A percentile compares a stretch with the other conserved stretches of the same genome.
Conservation (phyloP, 2,888 invertebrate genomes). For the Rhagophthalmus giganteus region DNA sequence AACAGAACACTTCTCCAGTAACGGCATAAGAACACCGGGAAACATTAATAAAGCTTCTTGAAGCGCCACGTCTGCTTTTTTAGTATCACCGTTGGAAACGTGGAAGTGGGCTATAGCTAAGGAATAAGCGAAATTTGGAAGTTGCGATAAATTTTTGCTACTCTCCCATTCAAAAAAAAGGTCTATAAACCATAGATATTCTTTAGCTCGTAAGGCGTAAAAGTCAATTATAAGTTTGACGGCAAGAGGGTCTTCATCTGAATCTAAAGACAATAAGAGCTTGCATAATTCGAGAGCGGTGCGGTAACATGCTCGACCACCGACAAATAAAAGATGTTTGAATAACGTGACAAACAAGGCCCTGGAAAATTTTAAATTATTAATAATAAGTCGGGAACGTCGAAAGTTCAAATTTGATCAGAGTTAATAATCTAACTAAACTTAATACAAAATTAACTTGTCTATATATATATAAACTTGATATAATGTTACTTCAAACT, state of each 20-base stretch:
- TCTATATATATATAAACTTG: too few species aligned
- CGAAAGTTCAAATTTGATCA: too few species aligned
- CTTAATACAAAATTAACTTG: too few species aligned
- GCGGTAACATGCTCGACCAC: conserved; percentile 78
- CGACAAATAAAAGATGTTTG: conserved; percentile 77
- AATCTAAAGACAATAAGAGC: conserved; percentile 75
- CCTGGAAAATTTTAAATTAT: conserved; percentile 57
- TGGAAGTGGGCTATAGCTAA: conserved; percentile 74
- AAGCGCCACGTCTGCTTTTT: conserved; percentile 64
- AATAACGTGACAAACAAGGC: conserved; percentile 79
- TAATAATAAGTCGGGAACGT: too few species aligned
- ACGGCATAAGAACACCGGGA: conserved; percentile 71
- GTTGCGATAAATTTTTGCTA: conserved; percentile 70
- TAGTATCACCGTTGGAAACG: conserved; percentile 55
- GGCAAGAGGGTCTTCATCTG: conserved; percentile 76
- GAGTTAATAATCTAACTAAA: too few species aligned
- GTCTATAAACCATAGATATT: conserved; percentile 69
- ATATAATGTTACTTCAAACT: too few species aligned
- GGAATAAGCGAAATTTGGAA: conserved; percentile 88
- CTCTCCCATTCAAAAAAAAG: conserved; percentile 61
- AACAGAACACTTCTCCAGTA: conserved; percentile 77
- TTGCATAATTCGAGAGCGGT: conserved; percentile 89
- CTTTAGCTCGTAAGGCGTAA: conserved; percentile 75
- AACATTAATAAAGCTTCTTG: conserved; percentile 81
- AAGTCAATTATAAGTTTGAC: conserved; percentile 78